Base-by-base conservation (phyloP, 1,140 invertebrate species). In the Ips nitidus region DNA sequence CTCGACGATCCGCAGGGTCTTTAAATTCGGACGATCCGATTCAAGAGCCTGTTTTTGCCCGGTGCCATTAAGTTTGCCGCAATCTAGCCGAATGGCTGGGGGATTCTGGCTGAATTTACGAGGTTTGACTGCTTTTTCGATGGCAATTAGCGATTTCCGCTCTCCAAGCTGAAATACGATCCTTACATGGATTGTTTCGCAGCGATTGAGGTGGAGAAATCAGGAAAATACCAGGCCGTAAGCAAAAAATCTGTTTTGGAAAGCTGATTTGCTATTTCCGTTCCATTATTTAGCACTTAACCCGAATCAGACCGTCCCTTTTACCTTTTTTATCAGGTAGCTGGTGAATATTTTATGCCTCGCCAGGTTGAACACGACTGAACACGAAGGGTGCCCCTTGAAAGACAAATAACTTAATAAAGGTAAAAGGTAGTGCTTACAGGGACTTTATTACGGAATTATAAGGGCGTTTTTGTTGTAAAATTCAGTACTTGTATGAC, bases 391-490 rank as follows among this genome's bases (percentile, higher is more conserved):
- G 63, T 2, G 37, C 41, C n/a, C 43, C 52, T 36, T 43, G 43
- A 66, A 56, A 53, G 63, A 66, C 63, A 66, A 66, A 56, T 66
- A 66, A 66, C 63, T 66, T 66, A 55, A 66, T 66, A 66, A 66
- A 56, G 52, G 52, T 53, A 66, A 55, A 66, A 66, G 63, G 63
- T 56, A 66, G 63, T 61, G 59, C 59, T 43, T 61, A 61, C 42
- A 61, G 36, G 22, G 41, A 37, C 59, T 36, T 61, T 61, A 50
- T 61, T 61, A 22, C 22, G 22, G n/a, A 43, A 61, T 61, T 41
- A 61, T 3, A 3, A 47, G 42, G 8, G 42, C 41, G 39, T 61
- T 61, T 61, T 47, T 41, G 41, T 45, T 61, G 42, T 61, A 36
- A 61, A 61, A 61, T 43, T 45, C 22, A 22, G 22, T 22, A 22